Evolutionary conservation across 2,888 invertebrate species (phyloP).

Genomic region (Tridacna gigas): DNA sequence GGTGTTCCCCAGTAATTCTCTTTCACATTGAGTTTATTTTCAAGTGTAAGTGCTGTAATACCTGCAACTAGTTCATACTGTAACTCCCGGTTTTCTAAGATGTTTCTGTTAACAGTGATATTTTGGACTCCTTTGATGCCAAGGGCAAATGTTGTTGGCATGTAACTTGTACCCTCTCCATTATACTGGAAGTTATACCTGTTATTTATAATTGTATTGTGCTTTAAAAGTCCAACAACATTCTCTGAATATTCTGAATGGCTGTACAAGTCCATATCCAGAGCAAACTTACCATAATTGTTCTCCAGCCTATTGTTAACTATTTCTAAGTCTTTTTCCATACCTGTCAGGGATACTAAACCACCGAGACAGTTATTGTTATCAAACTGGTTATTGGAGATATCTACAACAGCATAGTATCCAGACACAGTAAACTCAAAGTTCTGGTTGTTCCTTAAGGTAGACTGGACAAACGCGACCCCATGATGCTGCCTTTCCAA

Average conservation of each 20-base stretch:
- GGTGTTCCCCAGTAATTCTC: conserved; percentile 99
- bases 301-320: conserved; percentile 91
- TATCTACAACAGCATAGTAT: conserved; percentile 95
- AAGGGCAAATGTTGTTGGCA: conserved; percentile 89
- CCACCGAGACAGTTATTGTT: conserved; percentile 91
- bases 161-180: conserved; percentile 64
- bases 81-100: conserved; percentile 89
- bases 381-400: conserved; percentile 93
- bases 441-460: conserved; percentile 93
- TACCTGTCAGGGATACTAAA: conserved; percentile 88
- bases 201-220: conserved; percentile 78
- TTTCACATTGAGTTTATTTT: conserved; percentile 93
- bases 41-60: conserved; percentile 91
- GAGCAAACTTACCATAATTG: conserved; percentile 93
- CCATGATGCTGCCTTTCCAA: conserved; percentile 88
- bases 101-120: conserved; percentile 94
- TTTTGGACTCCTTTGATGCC: conserved; percentile 97
- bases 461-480: conserved; percentile 93
- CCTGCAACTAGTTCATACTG: conserved; percentile 97
- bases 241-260: conserved; percentile 93
- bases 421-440: conserved; percentile 95
- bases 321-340: conserved; percentile 97
- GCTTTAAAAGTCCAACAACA: conserved; percentile 88
- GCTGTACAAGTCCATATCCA: conserved; percentile 95
- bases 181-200: conserved; percentile 52